phyloP scores from a whole-genome alignment of 2,113 vertebrate genomes.

The Murina feae region DNA sequence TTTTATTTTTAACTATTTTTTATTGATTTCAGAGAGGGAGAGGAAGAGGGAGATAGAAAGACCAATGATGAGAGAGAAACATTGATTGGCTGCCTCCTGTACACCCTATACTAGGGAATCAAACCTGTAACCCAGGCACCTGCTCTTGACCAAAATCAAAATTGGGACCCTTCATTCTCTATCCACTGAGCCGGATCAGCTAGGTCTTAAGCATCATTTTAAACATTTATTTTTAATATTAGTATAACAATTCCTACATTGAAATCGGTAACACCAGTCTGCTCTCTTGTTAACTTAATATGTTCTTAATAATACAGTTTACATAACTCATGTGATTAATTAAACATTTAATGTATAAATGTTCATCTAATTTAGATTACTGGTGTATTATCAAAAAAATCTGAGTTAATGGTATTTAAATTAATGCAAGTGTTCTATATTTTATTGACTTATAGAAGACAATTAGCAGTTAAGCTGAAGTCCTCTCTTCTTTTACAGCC shows the following conservation, averaged over 20 bases:
- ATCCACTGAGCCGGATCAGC: too few relatives aligned
- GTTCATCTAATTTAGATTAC: not conserved
- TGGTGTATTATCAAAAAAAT: not conserved
- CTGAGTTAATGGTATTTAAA: not conserved
- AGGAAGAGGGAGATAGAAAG: too few relatives aligned
- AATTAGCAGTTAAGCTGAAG: not conserved
- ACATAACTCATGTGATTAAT: not conserved
- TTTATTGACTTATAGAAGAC: not conserved
- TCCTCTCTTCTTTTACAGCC: too few relatives aligned
- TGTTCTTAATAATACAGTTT: not conserved
- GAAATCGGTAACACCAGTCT: not conserved
- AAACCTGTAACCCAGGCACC: too few relatives aligned
- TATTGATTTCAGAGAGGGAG: too few relatives aligned
- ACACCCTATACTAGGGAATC: too few relatives aligned
- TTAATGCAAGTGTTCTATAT: not conserved
- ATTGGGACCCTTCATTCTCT: too few relatives aligned
- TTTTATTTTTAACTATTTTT: too few relatives aligned
- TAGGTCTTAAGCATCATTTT: not conserved
- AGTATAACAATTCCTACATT: not conserved
- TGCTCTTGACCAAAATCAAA: too few relatives aligned
- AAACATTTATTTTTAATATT: too few relatives aligned
- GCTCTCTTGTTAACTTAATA: not conserved
- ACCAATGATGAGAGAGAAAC: too few relatives aligned
- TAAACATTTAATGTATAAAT: not conserved
- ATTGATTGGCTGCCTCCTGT: too few relatives aligned